These are phyloP conservation scores for Elymnias hypermnestra DNA, from an alignment of 1,140 invertebrate genomes.

Conservation along the genomic window DNA sequence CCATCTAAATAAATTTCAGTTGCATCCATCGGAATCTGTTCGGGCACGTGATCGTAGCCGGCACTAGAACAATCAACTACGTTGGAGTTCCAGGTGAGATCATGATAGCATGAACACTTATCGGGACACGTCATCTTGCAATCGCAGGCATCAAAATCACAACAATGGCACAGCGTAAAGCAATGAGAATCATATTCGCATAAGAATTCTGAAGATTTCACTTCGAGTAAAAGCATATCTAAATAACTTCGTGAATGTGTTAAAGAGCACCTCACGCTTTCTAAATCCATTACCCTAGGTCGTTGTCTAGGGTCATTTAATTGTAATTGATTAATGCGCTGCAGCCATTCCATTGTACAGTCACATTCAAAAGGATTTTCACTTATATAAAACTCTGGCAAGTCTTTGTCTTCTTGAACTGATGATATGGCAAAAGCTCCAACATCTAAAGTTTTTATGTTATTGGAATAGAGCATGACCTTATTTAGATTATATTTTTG, in stretches of 20 bases:
- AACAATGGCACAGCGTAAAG: constrained; percentile 92
- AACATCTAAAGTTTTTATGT: constrained; percentile 84
- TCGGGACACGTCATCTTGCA: constrained; percentile 93
- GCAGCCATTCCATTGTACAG: constrained; percentile 91
- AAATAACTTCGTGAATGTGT: constrained; percentile 82
- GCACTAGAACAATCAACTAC: constrained; percentile 91
- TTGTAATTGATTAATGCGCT: constrained; percentile 85
- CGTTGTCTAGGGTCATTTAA: constrained; percentile 84
- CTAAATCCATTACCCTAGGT: constrained; percentile 90
- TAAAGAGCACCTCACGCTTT: constrained; percentile 88
- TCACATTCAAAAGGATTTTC: constrained; percentile 89
- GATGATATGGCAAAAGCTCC: constrained; percentile 81
- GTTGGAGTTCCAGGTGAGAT: constrained; percentile 93
- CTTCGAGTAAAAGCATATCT: constrained; percentile 84
- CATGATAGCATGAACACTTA: constrained; percentile 93
- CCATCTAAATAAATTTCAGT: constrained; percentile 93
- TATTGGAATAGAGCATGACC: constrained; percentile 87
- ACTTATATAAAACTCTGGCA: constrained; percentile 87
- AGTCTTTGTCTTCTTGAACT: constrained; percentile 79
- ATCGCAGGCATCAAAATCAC: constrained; percentile 93
- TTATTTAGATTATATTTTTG: constrained; percentile 84
- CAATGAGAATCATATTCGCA: constrained; percentile 92
- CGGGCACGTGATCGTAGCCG: constrained; percentile 84
- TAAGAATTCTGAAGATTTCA: constrained; percentile 88
- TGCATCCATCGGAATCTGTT: constrained; percentile 92